Conservation (phyloP, 1,140 invertebrate species). For the Drosophila baimaii region DNA sequence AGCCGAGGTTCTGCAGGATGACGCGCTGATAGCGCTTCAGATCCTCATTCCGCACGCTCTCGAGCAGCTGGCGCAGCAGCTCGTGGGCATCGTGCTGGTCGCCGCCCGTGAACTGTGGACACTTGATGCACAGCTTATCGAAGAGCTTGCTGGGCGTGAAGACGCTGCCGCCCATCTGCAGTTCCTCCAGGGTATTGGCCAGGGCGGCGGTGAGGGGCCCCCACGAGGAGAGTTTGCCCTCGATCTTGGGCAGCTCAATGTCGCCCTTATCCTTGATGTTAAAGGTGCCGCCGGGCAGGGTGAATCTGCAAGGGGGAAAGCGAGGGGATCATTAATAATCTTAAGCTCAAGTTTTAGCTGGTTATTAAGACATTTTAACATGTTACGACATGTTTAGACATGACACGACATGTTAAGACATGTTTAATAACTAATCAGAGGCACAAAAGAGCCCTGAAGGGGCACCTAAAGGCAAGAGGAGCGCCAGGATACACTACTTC, state of each 20-base stretch:
- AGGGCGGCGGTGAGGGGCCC: constrained; percentile 89
- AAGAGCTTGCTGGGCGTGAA: constrained; percentile 91
- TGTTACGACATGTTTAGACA: no score
- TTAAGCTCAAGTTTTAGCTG: no score
- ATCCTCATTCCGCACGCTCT: constrained; percentile 90
- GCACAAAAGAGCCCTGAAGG: no score
- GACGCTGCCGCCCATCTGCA: constrained; percentile 87
- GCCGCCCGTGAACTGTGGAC: constrained; percentile 94
- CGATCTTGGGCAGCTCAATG: constrained; percentile 86
- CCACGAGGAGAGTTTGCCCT: constrained; percentile 89
- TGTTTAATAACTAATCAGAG: no score
- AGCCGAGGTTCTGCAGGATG: constrained; percentile 89
- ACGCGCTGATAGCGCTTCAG: constrained; percentile 90
- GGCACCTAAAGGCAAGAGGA: no score
- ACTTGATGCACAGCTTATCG: constrained; percentile 90
- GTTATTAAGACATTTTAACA: no score
- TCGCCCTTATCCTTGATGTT: constrained; percentile 85
- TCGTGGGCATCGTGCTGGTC: constrained; percentile 99
- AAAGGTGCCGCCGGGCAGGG: constrained; percentile 88
- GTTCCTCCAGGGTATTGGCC: constrained; percentile 88
- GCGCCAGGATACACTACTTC: no score
- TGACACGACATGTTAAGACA: no score
- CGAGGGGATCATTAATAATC: no score
- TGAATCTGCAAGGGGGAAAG: constrained; percentile 85
- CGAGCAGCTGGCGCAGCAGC: constrained; percentile 93